A percentile compares a stretch with the other conserved stretches of the same genome.
These are phyloP conservation scores for Aphaenogaster rudis DNA, from an alignment of 1,140 invertebrate genomes.

Conservation along the genomic window DNA sequence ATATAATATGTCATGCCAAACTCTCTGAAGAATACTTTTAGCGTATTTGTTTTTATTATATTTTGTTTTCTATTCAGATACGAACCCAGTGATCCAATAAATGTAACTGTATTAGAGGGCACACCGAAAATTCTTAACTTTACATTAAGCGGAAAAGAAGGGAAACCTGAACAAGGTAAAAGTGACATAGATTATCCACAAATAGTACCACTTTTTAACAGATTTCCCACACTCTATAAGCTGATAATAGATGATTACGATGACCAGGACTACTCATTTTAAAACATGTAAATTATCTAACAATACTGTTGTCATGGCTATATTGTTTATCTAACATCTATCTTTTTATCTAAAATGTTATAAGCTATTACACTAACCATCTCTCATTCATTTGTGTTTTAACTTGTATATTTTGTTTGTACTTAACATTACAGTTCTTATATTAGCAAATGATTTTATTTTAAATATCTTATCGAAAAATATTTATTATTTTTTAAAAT, in stretches of 20 bases:
- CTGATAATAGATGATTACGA: constrained; percentile 69
- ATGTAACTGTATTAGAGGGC: constrained; percentile 83
- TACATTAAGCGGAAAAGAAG: constrained; percentile 78
- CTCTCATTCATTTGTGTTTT: constrained; percentile 35
- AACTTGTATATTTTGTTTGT: neutral
- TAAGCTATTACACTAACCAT: neutral
- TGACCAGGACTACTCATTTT: constrained; percentile 71
- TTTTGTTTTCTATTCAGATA: constrained; percentile 81
- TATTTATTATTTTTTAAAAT: constrained; percentile 47
- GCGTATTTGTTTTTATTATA: neutral
- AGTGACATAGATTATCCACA: constrained; percentile 79
- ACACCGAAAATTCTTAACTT: constrained; percentile 86
- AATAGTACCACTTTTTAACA: constrained; percentile 78
- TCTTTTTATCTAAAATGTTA: constrained; percentile 31
- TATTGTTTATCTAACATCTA: constrained; percentile 24
- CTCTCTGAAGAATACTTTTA: constrained; percentile 1
- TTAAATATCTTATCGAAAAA: constrained; percentile 37
- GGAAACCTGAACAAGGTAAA: constrained; percentile 83
- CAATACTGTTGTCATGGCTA: neutral
- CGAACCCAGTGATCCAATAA: constrained; percentile 81
- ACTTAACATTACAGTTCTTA: constrained; percentile 50
- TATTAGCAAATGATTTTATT: constrained; percentile 47
- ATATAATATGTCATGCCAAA: neutral
- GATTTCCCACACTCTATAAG: constrained; percentile 73
- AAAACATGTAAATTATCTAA: constrained; percentile 22